These are phyloP conservation scores for Zosterops borbonicus DNA, from an alignment of 2,113 vertebrate species.

Conservation along the genomic window DNA sequence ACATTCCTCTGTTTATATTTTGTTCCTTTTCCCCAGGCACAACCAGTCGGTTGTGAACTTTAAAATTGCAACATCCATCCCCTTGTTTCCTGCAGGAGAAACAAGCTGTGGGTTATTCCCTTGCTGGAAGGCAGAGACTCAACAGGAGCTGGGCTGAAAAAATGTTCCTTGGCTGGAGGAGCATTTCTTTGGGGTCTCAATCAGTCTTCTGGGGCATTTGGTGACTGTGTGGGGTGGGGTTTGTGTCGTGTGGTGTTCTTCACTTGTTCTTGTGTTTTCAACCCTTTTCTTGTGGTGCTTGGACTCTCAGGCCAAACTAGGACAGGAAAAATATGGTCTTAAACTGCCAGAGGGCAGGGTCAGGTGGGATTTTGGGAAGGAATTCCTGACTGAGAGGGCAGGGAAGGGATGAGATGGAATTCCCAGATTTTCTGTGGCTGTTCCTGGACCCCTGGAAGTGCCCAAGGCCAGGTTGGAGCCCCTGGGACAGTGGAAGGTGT, in stretches of 20 bases:
- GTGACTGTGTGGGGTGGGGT: not conserved
- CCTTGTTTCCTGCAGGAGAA: not conserved
- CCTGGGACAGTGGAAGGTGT: not conserved
- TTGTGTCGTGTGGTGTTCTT: not conserved
- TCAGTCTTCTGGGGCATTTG: not conserved
- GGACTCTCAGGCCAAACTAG: not conserved
- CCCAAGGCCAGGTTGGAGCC: not conserved
- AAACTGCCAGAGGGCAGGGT: not conserved
- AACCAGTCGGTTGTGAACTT: not conserved
- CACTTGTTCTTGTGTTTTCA: accelerated
- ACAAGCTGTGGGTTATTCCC: not conserved
- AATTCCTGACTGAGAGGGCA: not conserved
- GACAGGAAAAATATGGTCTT: not conserved
- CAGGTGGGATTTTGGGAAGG: not conserved
- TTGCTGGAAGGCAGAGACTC: not conserved
- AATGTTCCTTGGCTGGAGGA: not conserved
- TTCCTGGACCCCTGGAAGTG: not conserved
- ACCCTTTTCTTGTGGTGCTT: not conserved
- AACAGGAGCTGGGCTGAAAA: not conserved
- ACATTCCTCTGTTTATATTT: not conserved
- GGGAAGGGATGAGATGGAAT: accelerated
- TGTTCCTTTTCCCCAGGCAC: not conserved
- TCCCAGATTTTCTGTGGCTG: not conserved
- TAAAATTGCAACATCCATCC: not conserved
- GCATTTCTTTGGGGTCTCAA: accelerated